These are phyloP conservation scores for Acanthochromis polyacanthus DNA, from an alignment of 2,113 vertebrate genomes.

Conservation along the genomic window DNA sequence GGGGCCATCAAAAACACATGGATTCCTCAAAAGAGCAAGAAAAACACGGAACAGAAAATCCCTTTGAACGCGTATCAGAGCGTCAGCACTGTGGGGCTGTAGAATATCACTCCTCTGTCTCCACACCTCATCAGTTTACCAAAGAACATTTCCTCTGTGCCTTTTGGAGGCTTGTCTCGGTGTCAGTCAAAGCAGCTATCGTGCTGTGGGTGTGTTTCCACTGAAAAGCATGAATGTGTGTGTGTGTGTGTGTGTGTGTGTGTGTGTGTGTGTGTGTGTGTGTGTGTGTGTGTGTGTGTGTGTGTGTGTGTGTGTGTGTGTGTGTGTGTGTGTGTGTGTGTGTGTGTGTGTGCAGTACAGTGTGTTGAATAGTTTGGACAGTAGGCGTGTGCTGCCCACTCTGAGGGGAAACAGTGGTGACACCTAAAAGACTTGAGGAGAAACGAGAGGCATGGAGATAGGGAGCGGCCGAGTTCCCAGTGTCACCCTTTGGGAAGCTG, in stretches of 20 bases:
- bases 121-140: slow-evolving; percentile 79
- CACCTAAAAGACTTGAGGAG: slow-evolving; percentile 54
- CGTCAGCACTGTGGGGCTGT: slow-evolving; percentile 63
- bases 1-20: slow-evolving; percentile 76
- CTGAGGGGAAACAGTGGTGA: slow-evolving; percentile 55
- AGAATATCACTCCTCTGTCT: slow-evolving; percentile 65
- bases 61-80: slow-evolving; percentile 72
- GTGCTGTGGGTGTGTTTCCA: slow-evolving; percentile 49
- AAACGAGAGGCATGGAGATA: slow-evolving; percentile 55
- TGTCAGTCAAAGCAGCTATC: slow-evolving; percentile 69
- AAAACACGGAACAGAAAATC: slow-evolving; percentile 57
- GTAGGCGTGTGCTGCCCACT: slow-evolving; percentile 47
- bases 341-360: slow-evolving; percentile 22
- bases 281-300: slow-evolving; percentile 29
- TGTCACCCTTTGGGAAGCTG: slow-evolving; percentile 58
- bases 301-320: slow-evolving; percentile 27
- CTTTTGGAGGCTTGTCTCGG: slow-evolving; percentile 35
- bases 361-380: not conserved
- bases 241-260: slow-evolving; percentile 28
- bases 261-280: slow-evolving; percentile 30
- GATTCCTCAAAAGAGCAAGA: slow-evolving; percentile 58
- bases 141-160: slow-evolving; percentile 73
- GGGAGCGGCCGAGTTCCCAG: slow-evolving; percentile 44
- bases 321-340: slow-evolving; percentile 23
- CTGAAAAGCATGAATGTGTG: slow-evolving; percentile 27